Conservation (phyloP, 1,140 invertebrate genomes). For the Ptiloglossa arizonensis region DNA sequence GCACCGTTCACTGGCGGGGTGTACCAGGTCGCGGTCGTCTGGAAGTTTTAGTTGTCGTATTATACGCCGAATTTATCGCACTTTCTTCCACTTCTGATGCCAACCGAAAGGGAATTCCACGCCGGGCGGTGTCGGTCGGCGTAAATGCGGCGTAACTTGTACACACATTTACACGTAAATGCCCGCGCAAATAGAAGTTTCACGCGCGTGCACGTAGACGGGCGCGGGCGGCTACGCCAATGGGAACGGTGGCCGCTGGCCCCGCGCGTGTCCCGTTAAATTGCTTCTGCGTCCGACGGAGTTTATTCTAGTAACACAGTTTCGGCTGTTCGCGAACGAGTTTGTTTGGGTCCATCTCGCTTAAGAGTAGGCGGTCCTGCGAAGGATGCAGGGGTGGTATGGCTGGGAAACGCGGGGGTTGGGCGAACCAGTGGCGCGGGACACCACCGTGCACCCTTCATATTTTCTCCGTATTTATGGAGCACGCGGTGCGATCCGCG, state of each 20-base stretch:
- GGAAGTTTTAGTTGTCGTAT: conserved; percentile 57
- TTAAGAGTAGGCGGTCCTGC: conserved; percentile 69
- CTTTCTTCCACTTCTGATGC: conserved; percentile 72
- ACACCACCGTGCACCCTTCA: conserved; percentile 1
- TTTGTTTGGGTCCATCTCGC: conserved; percentile 73
- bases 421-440: conserved; percentile 55
- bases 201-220: background rate
- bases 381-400: conserved; percentile 62
- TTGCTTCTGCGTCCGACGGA: conserved; percentile 53
- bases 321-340: conserved; percentile 66
- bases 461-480: conserved; percentile 13
- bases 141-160: conserved; percentile 14
- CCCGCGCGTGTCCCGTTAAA: conserved; percentile 32
- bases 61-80: conserved; percentile 70
- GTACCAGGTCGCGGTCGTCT: conserved; percentile 23
- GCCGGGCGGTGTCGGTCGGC: background rate
- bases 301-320: conserved; percentile 77
- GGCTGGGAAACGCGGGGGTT: conserved; percentile 39
- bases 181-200: conserved; percentile 26
- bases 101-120: conserved; percentile 66
- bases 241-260: background rate
- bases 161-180: conserved; percentile 30
- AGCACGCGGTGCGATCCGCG: background rate
- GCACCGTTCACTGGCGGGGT: conserved; percentile 8
- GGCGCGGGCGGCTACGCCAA: background rate